Evolutionary conservation across 2,113 vertebrate genomes (phyloP), one percentile per base, ranked within the genome.

Genomic region (Ptychochromis oligacanthus): DNA sequence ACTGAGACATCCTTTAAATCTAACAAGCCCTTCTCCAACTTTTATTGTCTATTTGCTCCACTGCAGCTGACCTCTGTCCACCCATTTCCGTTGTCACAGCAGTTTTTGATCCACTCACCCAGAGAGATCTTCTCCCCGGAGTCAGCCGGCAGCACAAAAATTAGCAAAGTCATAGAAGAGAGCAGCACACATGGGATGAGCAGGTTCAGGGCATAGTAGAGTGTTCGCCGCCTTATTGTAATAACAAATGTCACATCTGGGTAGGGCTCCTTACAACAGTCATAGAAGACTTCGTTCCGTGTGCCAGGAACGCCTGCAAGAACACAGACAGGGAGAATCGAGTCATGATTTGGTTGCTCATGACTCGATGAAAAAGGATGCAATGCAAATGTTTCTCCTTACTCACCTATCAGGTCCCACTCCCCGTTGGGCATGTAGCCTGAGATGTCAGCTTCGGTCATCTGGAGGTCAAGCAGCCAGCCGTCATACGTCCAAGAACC

Each of bases 101-200:
- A 22, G n/a, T 57, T 74, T 81, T 36, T 79, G 46, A 75, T 86
- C 20, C 18, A 78, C 94, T 95, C 89, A 96, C 95, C 97, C 93
- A 96, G 91, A 46, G 96, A 96, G 90, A 96, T 96, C 94, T 96
- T 96, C 93, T 97, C 97, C 62, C 96, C 96, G 5, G 96, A 96
- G 86, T 96, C 96, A 7, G 95, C 96, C 7, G 96, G 96, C 61
- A 97, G 94, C 90, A 96, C 94, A 70, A 96, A 96, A 80, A 96
- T 94, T 9, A 96, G 95, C 56, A 96, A 89, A 5, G 95, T 96
- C 95, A 96, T 96, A 7, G 95, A 96, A 13, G 95, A 96, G 20
- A 96, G 94, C 60, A 96, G 90, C 75, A 96, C 93, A 4, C 96
- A 96, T 24, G 96, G 96, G 85, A 96, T 94, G 81, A 96, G 95